Evolutionary conservation across 2,797 vertebrate genomes (phyloP).

Genomic region (Vespertilio murinus): DNA sequence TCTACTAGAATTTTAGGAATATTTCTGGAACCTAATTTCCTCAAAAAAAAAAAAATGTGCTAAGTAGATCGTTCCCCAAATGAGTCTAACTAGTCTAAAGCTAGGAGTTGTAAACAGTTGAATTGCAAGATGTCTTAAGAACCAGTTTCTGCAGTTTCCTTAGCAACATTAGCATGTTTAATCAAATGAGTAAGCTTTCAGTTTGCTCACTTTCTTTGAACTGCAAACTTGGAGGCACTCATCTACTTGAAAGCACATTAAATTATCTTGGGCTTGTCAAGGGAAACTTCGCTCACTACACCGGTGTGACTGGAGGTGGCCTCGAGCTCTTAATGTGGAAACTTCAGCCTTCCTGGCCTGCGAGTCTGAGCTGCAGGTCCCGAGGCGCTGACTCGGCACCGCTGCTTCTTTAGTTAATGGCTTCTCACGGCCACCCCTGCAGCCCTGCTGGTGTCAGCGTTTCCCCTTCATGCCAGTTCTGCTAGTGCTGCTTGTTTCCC

Average conservation of each 20-base stretch:
- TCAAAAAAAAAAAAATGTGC: neutral
- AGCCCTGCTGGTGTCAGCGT: neutral
- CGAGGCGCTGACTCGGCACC: neutral
- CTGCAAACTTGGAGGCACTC: neutral
- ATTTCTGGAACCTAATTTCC: conserved; percentile 5
- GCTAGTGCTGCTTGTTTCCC: neutral
- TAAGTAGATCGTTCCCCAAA: neutral
- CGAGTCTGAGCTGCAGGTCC: neutral
- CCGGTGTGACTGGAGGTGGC: neutral
- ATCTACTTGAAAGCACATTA: neutral
- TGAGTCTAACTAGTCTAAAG: neutral
- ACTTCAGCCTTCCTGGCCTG: neutral
- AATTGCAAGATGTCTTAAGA: neutral
- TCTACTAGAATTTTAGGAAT: conserved; percentile 11
- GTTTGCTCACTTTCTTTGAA: conserved; percentile 17
- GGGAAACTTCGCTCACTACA: neutral
- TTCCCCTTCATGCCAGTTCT: neutral
- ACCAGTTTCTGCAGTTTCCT: neutral
- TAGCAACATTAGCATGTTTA: neutral
- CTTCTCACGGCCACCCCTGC: neutral
- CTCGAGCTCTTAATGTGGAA: neutral
- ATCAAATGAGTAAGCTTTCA: neutral
- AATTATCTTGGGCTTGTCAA: neutral
- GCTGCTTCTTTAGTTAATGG: neutral
- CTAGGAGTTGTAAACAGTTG: neutral